Evolutionary conservation across 2,888 invertebrate genomes (phyloP).

Genomic region (Diaphora mendica): DNA sequence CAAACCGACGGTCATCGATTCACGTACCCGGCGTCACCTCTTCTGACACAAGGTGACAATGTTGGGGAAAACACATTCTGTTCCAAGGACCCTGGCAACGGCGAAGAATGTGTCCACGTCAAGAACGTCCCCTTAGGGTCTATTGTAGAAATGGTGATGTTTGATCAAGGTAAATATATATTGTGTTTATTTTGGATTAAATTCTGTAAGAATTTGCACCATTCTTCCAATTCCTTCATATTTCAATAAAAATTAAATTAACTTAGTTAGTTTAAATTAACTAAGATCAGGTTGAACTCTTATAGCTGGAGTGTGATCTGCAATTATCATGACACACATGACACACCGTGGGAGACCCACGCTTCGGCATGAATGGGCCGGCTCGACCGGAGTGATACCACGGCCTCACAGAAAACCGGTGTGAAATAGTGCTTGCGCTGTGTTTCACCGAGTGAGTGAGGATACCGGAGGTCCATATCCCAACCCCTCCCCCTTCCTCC

Average conservation of each 20-base stretch:
- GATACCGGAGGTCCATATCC: too few species aligned
- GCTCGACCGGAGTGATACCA: too few species aligned
- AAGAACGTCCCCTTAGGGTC: conserved; percentile 89
- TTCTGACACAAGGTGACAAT: conserved; percentile 90
- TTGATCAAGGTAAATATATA: conserved; percentile 89
- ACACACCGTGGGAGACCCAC: too few species aligned
- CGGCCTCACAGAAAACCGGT: too few species aligned
- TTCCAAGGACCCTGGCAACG: conserved; percentile 65
- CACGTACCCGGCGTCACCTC: conserved; percentile 91
- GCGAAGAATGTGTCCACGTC: conserved; percentile 91
- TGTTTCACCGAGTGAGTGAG: too few species aligned
- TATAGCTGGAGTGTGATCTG: too few species aligned
- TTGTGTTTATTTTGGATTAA: not conserved
- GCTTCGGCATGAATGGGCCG: too few species aligned
- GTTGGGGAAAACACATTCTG: conserved; percentile 86
- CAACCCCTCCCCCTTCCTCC: too few species aligned
- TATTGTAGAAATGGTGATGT: conserved; percentile 90
- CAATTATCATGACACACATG: too few species aligned
- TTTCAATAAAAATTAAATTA: not conserved
- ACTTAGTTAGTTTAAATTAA: too few species aligned
- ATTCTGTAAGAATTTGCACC: not conserved
- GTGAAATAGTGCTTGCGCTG: too few species aligned
- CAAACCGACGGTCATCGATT: conserved; percentile 91
- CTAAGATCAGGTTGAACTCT: not conserved
- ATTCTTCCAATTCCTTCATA: not conserved